These are phyloP conservation scores for Pontoporia blainvillei DNA, from an alignment of 2,113 vertebrate species.

Conservation along the genomic window DNA sequence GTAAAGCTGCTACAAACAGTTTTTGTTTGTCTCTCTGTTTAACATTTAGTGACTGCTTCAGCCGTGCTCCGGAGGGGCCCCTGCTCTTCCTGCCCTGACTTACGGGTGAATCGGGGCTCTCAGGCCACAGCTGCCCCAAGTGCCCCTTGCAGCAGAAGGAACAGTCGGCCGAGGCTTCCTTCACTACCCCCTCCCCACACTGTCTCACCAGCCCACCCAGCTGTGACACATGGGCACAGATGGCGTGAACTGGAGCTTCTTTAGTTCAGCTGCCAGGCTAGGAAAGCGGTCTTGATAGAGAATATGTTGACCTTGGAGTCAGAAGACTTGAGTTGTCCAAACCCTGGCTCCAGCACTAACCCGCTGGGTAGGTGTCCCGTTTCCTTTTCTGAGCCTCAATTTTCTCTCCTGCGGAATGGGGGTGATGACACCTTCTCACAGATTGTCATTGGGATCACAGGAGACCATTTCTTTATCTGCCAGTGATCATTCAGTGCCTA, in stretches of 20 bases:
- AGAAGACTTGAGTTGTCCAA: neutral
- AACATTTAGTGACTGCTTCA: neutral
- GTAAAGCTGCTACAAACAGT: neutral
- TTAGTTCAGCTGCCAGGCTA: neutral
- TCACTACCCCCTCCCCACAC: accelerated
- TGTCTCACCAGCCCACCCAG: neutral
- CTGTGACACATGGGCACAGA: neutral
- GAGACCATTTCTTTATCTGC: neutral
- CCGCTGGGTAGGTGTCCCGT: accelerated
- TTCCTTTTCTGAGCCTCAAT: neutral
- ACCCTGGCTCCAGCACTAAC: neutral
- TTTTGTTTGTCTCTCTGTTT: neutral
- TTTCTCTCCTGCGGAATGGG: neutral
- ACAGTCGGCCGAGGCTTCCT: neutral
- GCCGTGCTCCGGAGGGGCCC: neutral
- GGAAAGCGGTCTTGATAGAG: neutral
- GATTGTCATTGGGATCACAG: neutral
- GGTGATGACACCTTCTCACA: neutral
- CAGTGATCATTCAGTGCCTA: neutral
- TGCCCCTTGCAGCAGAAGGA: neutral
- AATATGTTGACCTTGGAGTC: neutral
- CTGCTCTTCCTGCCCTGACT: neutral
- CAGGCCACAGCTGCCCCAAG: neutral
- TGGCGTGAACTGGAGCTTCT: neutral
- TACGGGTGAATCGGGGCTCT: neutral